Evolutionary conservation across 2,888 invertebrate species (phyloP).

Genomic region (Trichogramma dendrolimi): DNA sequence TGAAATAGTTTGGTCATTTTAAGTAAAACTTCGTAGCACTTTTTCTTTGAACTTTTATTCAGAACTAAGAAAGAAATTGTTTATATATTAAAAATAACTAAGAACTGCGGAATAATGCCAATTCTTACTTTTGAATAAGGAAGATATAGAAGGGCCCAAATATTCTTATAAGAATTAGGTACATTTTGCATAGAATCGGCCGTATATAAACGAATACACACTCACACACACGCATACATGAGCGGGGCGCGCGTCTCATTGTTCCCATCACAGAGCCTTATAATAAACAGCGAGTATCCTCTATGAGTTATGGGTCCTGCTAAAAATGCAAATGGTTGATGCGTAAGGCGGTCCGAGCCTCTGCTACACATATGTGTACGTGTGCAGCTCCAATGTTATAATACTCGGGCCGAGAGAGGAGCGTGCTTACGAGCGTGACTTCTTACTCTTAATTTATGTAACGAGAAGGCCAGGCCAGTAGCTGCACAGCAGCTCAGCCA

Average conservation of each 20-base stretch:
- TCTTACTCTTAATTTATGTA: constrained; percentile 27
- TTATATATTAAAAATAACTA: no score
- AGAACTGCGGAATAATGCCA: no score
- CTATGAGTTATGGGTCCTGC: constrained; percentile 27
- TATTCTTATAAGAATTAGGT: neutral
- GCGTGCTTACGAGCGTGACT: constrained; percentile 14
- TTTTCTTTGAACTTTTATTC: no score
- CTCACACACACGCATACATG: neutral
- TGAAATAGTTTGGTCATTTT: no score
- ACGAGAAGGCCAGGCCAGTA: constrained; percentile 10
- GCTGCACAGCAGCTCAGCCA: no score
- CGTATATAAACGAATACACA: constrained; percentile 17
- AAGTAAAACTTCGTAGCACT: no score
- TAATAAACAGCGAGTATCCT: constrained; percentile 3
- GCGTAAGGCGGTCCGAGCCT: neutral
- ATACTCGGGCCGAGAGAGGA: neutral
- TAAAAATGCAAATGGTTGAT: constrained; percentile 25
- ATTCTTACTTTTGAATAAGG: no score
- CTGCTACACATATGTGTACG: no score
- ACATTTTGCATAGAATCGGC: neutral
- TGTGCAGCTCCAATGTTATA: no score
- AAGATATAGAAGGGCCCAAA: no score
- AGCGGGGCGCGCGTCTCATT: constrained; percentile 10
- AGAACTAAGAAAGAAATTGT: no score
- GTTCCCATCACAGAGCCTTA: neutral